A percentile compares a stretch with the other conserved stretches of the same genome.
phyloP scores from a whole-genome alignment of 1,140 invertebrate species.

The Drosophila bocqueti region DNA sequence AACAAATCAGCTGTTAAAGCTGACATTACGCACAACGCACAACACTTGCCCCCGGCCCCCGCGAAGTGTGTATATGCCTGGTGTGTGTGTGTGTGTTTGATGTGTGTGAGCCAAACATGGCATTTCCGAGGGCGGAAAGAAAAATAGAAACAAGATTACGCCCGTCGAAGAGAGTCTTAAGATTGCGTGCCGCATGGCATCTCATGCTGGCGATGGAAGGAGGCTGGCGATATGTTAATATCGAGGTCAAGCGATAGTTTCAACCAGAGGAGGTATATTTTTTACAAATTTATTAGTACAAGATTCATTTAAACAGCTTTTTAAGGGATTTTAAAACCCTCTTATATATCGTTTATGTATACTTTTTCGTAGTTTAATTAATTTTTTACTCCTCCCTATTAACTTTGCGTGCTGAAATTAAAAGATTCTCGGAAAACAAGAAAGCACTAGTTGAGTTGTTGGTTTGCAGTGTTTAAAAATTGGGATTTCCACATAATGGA shows the following conservation, averaged over 20 bases:
- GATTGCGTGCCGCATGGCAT: slow-evolving; percentile 43
- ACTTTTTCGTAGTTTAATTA: not conserved
- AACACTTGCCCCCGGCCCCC: slow-evolving; percentile 16
- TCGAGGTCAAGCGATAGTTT: slow-evolving; percentile 4
- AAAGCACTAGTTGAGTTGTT: slow-evolving; percentile 3
- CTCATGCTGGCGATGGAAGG: not conserved
- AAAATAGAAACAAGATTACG: slow-evolving; percentile 7
- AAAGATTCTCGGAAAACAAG: slow-evolving; percentile 17
- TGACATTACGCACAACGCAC: slow-evolving; percentile 29
- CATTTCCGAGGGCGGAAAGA: slow-evolving; percentile 39
- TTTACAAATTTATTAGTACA: not conserved
- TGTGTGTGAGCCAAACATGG: slow-evolving; percentile 75
- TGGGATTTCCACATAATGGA: not conserved
- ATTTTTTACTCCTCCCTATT: not conserved
- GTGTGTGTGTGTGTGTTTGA: slow-evolving; percentile 23
- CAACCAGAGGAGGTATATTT: not conserved
- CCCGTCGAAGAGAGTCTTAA: slow-evolving; percentile 34
- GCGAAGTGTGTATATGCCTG: slow-evolving; percentile 1
- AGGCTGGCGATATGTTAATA: slow-evolving; percentile 6
- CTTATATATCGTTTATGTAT: not conserved
- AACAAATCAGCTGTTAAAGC: slow-evolving; percentile 61
- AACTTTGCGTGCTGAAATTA: slow-evolving; percentile 10
- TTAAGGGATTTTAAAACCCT: not conserved
- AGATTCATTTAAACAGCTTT: not conserved
- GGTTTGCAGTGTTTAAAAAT: slow-evolving; percentile 16